Conservation (phyloP, 1,140 invertebrate genomes). For the Drosophila ananassae region DNA sequence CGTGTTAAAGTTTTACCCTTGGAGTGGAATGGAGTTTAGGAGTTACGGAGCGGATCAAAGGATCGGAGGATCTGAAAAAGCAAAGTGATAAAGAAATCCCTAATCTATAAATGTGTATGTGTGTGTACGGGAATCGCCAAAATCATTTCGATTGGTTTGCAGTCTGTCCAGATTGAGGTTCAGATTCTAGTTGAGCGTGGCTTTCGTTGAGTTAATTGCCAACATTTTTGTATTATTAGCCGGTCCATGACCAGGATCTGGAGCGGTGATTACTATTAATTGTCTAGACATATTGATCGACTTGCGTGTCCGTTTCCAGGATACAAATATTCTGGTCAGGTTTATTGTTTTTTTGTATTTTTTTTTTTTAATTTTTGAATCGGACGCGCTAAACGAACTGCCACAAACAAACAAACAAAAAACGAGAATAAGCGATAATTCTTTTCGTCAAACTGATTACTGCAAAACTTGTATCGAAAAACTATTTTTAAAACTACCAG, state of each 20-base stretch:
- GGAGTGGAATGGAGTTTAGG: constrained; percentile 1
- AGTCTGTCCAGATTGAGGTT: constrained; percentile 25
- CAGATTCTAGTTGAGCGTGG: constrained; percentile 28
- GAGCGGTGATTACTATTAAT: constrained; percentile 39
- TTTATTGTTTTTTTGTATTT: constrained; percentile 6
- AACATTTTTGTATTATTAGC: constrained; percentile 23
- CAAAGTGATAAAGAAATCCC: constrained; percentile 72
- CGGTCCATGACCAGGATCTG: constrained; percentile 15
- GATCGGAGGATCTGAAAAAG: constrained; percentile 43
- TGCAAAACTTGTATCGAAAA: constrained; percentile 21
- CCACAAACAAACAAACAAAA: constrained; percentile 39
- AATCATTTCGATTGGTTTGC: constrained; percentile 41
- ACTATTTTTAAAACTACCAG: constrained; percentile 55
- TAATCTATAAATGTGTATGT: constrained; percentile 36
- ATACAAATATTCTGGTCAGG: constrained; percentile 10
- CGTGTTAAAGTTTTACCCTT: constrained; percentile 68
- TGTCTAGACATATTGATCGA: constrained; percentile 29
- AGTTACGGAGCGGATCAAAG: background rate
- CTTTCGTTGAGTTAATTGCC: constrained; percentile 29
- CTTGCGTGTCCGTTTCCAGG: constrained; percentile 21
- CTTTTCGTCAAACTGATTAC: constrained; percentile 46
- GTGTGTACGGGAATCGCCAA: constrained; percentile 27
- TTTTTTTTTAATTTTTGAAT: background rate
- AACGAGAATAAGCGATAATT: constrained; percentile 29
- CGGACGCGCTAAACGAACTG: constrained; percentile 57